Conservation (phyloP, 2,888 invertebrate species). For the Perdita meconis region DNA sequence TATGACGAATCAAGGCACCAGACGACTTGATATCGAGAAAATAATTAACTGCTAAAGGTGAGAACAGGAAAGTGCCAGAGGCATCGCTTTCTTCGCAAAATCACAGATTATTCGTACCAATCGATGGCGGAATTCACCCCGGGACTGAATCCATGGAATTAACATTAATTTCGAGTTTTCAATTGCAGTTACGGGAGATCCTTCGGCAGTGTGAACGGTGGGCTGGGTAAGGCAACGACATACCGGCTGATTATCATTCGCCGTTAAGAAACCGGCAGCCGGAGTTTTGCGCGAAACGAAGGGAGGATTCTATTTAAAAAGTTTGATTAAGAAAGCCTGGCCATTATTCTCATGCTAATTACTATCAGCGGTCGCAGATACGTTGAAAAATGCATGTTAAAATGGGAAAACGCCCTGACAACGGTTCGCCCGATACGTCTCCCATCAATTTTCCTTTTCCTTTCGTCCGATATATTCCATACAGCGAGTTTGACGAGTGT, state of each 20-base stretch:
- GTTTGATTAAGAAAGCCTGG: slow-evolving; percentile 83
- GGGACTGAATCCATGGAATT: slow-evolving; percentile 46
- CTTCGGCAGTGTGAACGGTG: slow-evolving; percentile 33
- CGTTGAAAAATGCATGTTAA: slow-evolving; percentile 77
- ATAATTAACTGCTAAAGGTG: neutral
- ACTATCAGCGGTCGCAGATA: slow-evolving; percentile 69
- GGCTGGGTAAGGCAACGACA: slow-evolving; percentile 78
- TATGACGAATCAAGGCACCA: too few species aligned
- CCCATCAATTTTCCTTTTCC: slow-evolving; percentile 7
- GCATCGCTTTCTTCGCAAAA: slow-evolving; percentile 3
- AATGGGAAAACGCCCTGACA: slow-evolving; percentile 55
- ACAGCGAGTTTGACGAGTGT: neutral
- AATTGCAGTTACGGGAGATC: slow-evolving; percentile 50
- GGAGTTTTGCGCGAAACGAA: slow-evolving; percentile 66
- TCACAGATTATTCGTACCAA: slow-evolving; percentile 12
- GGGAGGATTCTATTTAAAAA: slow-evolving; percentile 82
- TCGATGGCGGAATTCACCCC: slow-evolving; percentile 36
- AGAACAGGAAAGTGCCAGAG: neutral
- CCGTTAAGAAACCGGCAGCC: slow-evolving; percentile 72
- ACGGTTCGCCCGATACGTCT: slow-evolving; percentile 36
- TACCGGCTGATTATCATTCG: slow-evolving; percentile 80
- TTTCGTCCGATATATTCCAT: neutral
- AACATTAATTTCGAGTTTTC: slow-evolving; percentile 68
- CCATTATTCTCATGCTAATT: slow-evolving; percentile 84
- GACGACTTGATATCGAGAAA: neutral